Evolutionary conservation across 2,113 vertebrate species (phyloP).

Genomic region (Callaeas wilsoni): DNA sequence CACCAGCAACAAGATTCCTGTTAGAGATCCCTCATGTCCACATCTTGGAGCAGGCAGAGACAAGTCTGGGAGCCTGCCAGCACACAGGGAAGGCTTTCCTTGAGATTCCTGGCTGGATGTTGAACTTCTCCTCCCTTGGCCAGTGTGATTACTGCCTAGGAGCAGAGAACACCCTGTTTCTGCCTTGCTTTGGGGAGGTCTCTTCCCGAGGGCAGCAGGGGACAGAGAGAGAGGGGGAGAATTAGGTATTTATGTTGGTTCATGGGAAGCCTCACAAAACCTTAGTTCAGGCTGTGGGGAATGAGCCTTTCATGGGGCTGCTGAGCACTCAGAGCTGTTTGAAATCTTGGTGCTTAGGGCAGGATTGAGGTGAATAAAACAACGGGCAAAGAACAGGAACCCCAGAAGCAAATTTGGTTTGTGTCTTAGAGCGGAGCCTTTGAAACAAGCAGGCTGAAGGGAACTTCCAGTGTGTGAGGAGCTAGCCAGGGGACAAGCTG

Average conservation of each 20-base stretch:
- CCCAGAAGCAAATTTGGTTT: background rate
- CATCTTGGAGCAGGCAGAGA: background rate
- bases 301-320: background rate
- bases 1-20: background rate
- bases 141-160: background rate
- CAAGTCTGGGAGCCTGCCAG: background rate
- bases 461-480: background rate
- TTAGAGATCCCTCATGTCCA: background rate
- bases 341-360: background rate
- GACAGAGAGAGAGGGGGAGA: background rate
- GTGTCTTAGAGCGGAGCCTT: background rate
- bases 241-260: background rate
- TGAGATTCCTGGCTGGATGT: background rate
- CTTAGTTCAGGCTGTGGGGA: background rate
- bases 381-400: background rate
- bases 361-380: background rate
- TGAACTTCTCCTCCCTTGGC: background rate
- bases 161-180: background rate
- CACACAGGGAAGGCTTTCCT: background rate
- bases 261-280: background rate
- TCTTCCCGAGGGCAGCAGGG: background rate
- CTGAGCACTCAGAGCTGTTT: background rate
- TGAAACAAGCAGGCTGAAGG: background rate
- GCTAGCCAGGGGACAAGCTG: background rate
- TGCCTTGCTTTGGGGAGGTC: background rate